These are phyloP conservation scores for Cinara cedri DNA, from an alignment of 2,888 invertebrate species.

Conservation along the genomic window DNA sequence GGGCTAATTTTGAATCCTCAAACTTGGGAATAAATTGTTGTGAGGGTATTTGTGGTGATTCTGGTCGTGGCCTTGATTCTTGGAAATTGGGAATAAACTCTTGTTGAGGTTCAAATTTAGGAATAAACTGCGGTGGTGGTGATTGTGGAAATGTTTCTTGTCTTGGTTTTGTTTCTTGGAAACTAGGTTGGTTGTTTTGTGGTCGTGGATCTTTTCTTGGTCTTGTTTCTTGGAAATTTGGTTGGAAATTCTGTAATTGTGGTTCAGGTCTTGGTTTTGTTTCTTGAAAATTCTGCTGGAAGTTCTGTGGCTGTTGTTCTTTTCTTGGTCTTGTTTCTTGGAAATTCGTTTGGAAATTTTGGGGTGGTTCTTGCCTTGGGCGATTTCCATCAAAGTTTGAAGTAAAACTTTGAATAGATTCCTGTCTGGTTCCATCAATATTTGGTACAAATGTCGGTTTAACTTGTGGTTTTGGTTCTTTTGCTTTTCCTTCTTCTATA, in stretches of 20 bases:
- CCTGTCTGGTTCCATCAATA: conserved; percentile 30
- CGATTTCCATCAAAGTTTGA: conserved; percentile 35
- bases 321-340: conserved; percentile 23
- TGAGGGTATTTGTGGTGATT: conserved; percentile 30
- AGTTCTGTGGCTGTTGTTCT: conserved; percentile 9
- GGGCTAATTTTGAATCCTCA: conserved; percentile 38
- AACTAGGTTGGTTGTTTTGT: not conserved
- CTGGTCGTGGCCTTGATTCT: conserved; percentile 33
- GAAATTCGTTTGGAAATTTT: conserved; percentile 10
- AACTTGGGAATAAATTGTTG: conserved; percentile 41
- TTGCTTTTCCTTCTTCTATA: conserved; percentile 28
- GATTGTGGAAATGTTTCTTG: conserved; percentile 1
- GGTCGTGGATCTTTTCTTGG: not conserved
- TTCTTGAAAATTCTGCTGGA: conserved; percentile 12
- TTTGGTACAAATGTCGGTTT: conserved; percentile 24
- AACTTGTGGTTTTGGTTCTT: conserved; percentile 35
- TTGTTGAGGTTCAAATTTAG: conserved; percentile 33
- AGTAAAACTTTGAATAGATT: conserved; percentile 25
- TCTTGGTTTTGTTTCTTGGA: conserved; percentile 25
- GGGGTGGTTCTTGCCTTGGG: conserved; percentile 11
- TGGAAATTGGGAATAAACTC: conserved; percentile 35
- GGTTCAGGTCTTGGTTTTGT: conserved; percentile 40
- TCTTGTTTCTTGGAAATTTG: conserved; percentile 26
- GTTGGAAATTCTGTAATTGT: not conserved
- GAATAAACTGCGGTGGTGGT: not conserved